phyloP scores from a whole-genome alignment of 1,140 invertebrate species.

The Lordiphosa mommai region DNA sequence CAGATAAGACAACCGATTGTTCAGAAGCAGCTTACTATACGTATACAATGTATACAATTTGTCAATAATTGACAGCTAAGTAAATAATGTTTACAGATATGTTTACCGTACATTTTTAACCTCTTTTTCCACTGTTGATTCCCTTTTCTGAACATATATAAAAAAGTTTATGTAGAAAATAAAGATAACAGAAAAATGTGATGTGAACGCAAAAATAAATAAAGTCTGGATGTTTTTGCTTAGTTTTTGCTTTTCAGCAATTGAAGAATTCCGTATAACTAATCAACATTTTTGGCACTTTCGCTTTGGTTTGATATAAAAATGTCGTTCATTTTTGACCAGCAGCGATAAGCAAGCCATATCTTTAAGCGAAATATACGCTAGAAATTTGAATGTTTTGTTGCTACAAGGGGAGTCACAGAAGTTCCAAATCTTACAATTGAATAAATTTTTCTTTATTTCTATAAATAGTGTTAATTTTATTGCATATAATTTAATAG shows the following conservation, averaged over 20 bases:
- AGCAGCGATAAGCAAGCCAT: conserved; percentile 34
- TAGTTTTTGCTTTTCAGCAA: not conserved
- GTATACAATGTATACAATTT: conserved; percentile 25
- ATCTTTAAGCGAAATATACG: conserved; percentile 10
- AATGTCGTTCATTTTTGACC: conserved; percentile 31
- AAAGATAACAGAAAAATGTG: conserved; percentile 15
- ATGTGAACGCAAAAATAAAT: conserved; percentile 1
- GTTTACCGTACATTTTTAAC: conserved; percentile 30
- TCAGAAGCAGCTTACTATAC: conserved; percentile 28
- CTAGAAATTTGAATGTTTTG: conserved; percentile 16
- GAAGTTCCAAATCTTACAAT: no score
- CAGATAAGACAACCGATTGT: conserved; percentile 18
- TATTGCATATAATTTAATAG: no score
- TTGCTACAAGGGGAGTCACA: no score
- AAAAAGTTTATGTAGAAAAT: conserved; percentile 9
- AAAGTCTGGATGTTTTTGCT: not conserved
- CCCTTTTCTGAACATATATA: not conserved
- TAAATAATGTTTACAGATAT: conserved; percentile 58
- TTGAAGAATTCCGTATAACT: conserved; percentile 11
- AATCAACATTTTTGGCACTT: conserved; percentile 39
- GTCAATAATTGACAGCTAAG: conserved; percentile 73
- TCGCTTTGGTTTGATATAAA: conserved; percentile 36
- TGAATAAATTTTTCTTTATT: not conserved
- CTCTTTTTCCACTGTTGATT: not conserved
- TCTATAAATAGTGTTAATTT: no score